Evolutionary conservation across 2,888 invertebrate species (phyloP).

Genomic region (Thecophora atra): DNA sequence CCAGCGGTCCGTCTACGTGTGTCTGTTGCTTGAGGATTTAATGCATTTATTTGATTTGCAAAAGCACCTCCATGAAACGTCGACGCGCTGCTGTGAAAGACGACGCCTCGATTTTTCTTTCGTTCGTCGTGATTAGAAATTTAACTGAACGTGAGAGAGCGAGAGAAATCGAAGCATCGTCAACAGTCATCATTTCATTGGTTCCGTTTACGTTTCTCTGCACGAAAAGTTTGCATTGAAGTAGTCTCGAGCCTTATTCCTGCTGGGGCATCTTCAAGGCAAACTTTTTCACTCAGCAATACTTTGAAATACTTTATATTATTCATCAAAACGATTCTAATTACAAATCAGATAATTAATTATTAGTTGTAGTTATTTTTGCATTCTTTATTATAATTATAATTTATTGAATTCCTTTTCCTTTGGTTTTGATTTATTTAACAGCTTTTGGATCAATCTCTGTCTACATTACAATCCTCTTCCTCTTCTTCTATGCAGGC

Average conservation of each 20-base stretch:
- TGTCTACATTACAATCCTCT: conserved; percentile 67
- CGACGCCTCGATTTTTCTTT: too few species aligned
- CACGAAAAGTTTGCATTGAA: neutral
- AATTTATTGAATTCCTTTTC: conserved; percentile 49
- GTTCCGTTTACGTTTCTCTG: neutral
- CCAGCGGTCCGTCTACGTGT: too few species aligned
- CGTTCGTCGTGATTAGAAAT: too few species aligned
- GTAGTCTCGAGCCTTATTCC: neutral
- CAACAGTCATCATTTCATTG: too few species aligned
- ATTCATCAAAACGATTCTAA: neutral
- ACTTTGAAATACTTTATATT: neutral
- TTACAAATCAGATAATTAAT: too few species aligned
- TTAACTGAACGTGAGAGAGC: too few species aligned
- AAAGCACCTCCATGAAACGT: too few species aligned
- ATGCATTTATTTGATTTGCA: too few species aligned
- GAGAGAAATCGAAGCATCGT: too few species aligned
- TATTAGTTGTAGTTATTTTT: neutral
- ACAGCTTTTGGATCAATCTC: conserved; percentile 76
- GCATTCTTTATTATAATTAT: conserved; percentile 33
- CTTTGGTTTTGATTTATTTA: conserved; percentile 67
- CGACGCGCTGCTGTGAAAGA: too few species aligned
- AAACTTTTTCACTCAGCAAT: too few species aligned
- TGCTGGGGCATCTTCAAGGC: neutral
- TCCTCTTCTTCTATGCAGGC: conserved; percentile 68
- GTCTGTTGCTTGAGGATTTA: too few species aligned